Base-by-base conservation (phyloP, 2,888 invertebrate genomes). In the Diarsia dahlii region DNA sequence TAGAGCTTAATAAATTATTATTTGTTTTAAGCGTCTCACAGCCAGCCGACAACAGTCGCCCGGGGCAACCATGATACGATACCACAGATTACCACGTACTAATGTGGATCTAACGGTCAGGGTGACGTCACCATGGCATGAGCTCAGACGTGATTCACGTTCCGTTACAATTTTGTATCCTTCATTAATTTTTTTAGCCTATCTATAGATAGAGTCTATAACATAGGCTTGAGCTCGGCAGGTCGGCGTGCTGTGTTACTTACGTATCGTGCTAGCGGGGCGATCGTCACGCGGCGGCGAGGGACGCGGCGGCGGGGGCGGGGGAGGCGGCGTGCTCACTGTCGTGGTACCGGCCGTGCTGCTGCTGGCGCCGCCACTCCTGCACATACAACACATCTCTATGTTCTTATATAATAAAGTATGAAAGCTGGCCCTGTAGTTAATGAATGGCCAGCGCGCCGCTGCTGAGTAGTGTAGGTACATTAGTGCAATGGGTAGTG, bases 321-420 rank as follows among this genome's bases (percentile, higher is more conserved):
- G 65, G 84, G 78, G 77, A 48, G 89, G 63, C 34, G 86, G 54
- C 64, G 90, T 78, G 64, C 89, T 80, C 58, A 86, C 84, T 68
- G 89, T 76, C 77, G 88, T 85, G 58, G 66, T 84, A 76, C 89
- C 88, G 63, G 82, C 75, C 52, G 91, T 88, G 71, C 90, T 88
- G 84, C 89, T 93, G 23, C 91, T 87, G n/a, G 83, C 89, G 68
- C 82, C 45, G 8, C 79, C 67, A 50, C 89, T 90, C 82, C 93
- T 89, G 85, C 20, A 84, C 20, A 63, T 65, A 63, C 34, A 62
- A 15, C 18, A 20, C 39, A 3, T 34, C 45, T 45, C n/a, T 13
- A n/a, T 13, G n/a, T 45, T 20, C 39, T 20, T 5, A 62, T 39
- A 39, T 62, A n/a, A 39, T 62, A 10, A 5, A 58, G 23, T 58